Percentiles rank a stretch among this genome's conserved stretches.
phyloP scores from a whole-genome alignment of 2,797 vertebrate genomes.

The Melanotaenia trifasciata region DNA sequence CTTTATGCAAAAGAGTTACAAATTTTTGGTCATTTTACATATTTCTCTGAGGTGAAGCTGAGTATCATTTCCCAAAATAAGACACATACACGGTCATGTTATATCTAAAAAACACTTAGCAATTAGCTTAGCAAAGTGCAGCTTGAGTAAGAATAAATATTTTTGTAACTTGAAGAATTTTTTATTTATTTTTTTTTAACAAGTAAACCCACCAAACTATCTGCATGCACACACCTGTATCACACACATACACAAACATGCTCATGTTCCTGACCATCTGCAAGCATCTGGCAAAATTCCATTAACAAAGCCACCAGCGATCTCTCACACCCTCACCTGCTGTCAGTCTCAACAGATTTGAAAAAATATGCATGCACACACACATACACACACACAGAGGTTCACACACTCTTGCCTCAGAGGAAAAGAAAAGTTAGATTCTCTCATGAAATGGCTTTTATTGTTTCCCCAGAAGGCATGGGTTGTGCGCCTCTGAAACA shows the following conservation, averaged over 20 bases:
- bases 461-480: slow-evolving; percentile 77
- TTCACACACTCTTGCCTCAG: slow-evolving; percentile 65
- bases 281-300: slow-evolving; percentile 67
- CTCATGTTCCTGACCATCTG: slow-evolving; percentile 48
- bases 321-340: slow-evolving; percentile 64
- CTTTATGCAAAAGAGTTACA: not conserved
- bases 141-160: slow-evolving; percentile 2
- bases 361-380: slow-evolving; percentile 17
- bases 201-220: slow-evolving; percentile 24
- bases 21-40: not conserved
- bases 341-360: slow-evolving; percentile 43
- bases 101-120: slow-evolving; percentile 1
- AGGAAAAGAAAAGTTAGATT: slow-evolving; percentile 74
- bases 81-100: not conserved
- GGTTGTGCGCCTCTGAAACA: slow-evolving; percentile 67
- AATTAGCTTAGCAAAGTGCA: not conserved
- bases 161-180: slow-evolving; percentile 1
- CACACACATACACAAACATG: slow-evolving; percentile 15
- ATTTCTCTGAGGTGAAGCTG: not conserved
- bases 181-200: slow-evolving; percentile 14
- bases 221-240: slow-evolving; percentile 41
- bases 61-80: not conserved
- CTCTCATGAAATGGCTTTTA: slow-evolving; percentile 76
- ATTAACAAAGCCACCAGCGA: slow-evolving; percentile 60
- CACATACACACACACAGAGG: slow-evolving; percentile 16